Conservation (phyloP, 1,140 invertebrate species). For the Papilio dardanus region DNA sequence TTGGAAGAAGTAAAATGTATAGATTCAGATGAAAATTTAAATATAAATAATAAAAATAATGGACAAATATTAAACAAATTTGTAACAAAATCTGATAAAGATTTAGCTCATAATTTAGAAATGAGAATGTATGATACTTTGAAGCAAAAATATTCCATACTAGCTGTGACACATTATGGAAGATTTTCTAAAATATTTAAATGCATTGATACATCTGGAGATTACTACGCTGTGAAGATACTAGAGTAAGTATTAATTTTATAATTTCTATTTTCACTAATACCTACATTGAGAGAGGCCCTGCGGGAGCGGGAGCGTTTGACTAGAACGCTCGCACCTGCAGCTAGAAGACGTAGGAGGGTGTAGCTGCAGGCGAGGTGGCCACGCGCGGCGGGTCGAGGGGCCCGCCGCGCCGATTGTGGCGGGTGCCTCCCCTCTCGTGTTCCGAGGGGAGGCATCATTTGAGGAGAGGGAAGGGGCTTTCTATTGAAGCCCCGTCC, state of each 20-base stretch:
- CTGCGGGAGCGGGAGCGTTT: too few species aligned
- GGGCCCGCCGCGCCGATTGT: too few species aligned
- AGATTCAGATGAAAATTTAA: not conserved
- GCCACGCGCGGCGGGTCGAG: too few species aligned
- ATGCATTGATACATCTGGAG: slow-evolving; percentile 42
- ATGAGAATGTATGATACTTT: slow-evolving; percentile 41
- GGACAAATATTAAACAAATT: not conserved
- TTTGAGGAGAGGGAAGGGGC: too few species aligned
- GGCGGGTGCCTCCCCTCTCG: too few species aligned
- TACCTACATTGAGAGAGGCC: too few species aligned
- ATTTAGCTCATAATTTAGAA: slow-evolving; percentile 38
- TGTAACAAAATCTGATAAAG: slow-evolving; percentile 5
- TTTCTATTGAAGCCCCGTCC: too few species aligned
- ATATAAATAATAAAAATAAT: slow-evolving; percentile 1
- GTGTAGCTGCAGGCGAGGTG: too few species aligned
- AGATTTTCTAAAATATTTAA: slow-evolving; percentile 54
- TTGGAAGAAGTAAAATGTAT: not conserved
- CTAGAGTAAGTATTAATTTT: slow-evolving; percentile 42
- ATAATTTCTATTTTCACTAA: slow-evolving; percentile 33
- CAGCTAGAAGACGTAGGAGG: too few species aligned
- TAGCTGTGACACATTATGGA: slow-evolving; percentile 46
- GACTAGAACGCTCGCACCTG: too few species aligned
- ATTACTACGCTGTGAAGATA: slow-evolving; percentile 51
- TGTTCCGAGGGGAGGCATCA: too few species aligned
- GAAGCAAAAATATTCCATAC: slow-evolving; percentile 41